A percentile compares a stretch with the other conserved stretches of the same genome.
Evolutionary conservation across 2,888 invertebrate genomes (phyloP).

Genomic region (Protodeltote pygarga): DNA sequence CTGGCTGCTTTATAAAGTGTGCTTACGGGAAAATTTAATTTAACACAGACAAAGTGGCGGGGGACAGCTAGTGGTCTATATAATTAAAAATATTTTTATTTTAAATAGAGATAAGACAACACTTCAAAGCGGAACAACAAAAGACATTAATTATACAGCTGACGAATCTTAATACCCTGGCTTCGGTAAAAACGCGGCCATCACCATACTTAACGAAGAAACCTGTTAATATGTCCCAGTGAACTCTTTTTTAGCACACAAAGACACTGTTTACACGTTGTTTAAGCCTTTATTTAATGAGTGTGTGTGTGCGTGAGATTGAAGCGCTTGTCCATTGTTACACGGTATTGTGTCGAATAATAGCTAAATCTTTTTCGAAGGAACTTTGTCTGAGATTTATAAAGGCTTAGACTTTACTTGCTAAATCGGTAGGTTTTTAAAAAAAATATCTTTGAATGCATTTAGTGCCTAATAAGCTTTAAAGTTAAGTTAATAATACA

Average conservation of each 20-base stretch:
- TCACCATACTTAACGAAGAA: constrained; percentile 41
- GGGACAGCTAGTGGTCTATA: too few relatives aligned
- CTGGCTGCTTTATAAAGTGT: too few relatives aligned
- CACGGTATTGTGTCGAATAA: constrained; percentile 19
- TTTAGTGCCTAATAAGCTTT: too few relatives aligned
- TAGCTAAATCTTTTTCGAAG: neutral
- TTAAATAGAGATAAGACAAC: too few relatives aligned
- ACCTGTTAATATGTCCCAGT: constrained; percentile 68
- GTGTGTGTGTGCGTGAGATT: constrained; percentile 52
- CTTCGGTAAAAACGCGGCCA: constrained; percentile 56
- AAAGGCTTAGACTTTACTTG: too few relatives aligned
- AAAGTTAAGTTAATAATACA: too few relatives aligned
- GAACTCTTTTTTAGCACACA: constrained; percentile 59
- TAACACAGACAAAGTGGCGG: too few relatives aligned
- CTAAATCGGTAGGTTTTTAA: too few relatives aligned
- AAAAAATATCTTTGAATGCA: too few relatives aligned
- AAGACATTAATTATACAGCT: neutral
- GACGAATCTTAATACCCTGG: constrained; percentile 9
- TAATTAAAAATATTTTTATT: too few relatives aligned
- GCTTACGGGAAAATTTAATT: too few relatives aligned
- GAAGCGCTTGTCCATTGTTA: constrained; percentile 47
- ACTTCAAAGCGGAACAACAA: neutral
- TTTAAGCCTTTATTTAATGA: constrained; percentile 56
- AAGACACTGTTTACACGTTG: constrained; percentile 37
- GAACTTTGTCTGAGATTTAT: too few relatives aligned